Base-by-base conservation (phyloP, 2,113 vertebrate species). In the Brienomyrus longianalis region DNA sequence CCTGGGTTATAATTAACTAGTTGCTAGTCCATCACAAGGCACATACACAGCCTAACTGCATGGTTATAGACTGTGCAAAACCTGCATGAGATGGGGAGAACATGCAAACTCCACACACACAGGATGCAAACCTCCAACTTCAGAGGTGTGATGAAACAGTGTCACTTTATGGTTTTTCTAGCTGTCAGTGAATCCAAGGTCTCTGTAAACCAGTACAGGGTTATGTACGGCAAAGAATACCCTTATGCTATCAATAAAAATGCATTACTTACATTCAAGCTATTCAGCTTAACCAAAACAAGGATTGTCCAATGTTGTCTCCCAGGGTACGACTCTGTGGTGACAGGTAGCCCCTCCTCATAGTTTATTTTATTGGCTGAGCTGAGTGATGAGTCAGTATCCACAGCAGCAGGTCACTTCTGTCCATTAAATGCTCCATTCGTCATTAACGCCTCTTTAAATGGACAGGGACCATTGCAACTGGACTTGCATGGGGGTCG, bases 371-470 rank as follows among this genome's bases (percentile, higher is more conserved):
- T 39, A 43, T 80, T 80, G 74, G 62, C 62, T 70, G 90, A 17
- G 45, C 62, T 47, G 43, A 80, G 88, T 47, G 89, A 91, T 91
- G 91, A 92, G 89, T 92, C 91, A 92, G 91, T 83, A 80, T 91
- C 47, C 88, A 88, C 35, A 91, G 62, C 89, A 90, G 83, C 86
- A 66, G 66, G 70, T 88, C 59, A 80, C 27, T 35, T 74, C 27
- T 88, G 66, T 90, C 88, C 80, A 87, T 91, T 91, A 85, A 87
- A 90, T 31, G 77, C 90, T 91, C 89, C 77, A 62, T 87, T 88
- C n/a, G 84, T 89, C 89, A 89, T 91, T 91, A 88, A 91, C 52
- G 86, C 90, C 90, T 89, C 84, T 92, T 91, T 91, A 89, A 92
- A 89, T 89, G 62, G 85, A 91, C 87, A 89, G 90, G 91, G 90